A percentile compares a stretch with the other conserved stretches of the same genome.
phyloP scores from a whole-genome alignment of 1,140 invertebrate species.

The Drosophila azteca region DNA sequence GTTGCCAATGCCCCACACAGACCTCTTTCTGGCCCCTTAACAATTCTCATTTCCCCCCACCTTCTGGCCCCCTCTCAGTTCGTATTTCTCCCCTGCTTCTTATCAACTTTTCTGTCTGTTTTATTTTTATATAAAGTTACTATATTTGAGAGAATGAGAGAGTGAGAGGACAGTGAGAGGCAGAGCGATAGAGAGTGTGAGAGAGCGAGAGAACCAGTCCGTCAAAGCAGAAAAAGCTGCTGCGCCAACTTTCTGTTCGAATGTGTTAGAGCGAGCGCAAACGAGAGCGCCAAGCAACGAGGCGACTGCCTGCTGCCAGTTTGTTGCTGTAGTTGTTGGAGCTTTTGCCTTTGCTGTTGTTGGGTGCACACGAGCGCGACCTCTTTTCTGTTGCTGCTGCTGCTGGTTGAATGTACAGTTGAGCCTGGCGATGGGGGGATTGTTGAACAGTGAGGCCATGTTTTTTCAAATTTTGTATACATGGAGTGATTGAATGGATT shows the following conservation, averaged over 20 bases:
- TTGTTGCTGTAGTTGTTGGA: constrained; percentile 42
- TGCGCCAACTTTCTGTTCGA: constrained; percentile 62
- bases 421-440: constrained; percentile 47
- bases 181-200: constrained; percentile 35
- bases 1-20: too few species aligned
- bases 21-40: background rate
- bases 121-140: constrained; percentile 41
- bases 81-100: constrained; percentile 11
- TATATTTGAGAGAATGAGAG: constrained; percentile 32
- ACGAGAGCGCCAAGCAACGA: constrained; percentile 66
- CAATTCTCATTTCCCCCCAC: constrained; percentile 1
- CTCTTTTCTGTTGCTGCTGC: constrained; percentile 62
- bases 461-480: background rate
- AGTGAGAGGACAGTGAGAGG: constrained; percentile 23
- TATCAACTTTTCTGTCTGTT: constrained; percentile 57
- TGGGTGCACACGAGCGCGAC: constrained; percentile 79
- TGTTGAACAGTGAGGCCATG: constrained; percentile 18
- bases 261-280: constrained; percentile 79
- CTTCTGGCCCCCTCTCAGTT: background rate
- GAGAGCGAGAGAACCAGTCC: constrained; percentile 52
- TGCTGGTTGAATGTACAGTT: constrained; percentile 62
- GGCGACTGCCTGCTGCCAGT: constrained; percentile 45
- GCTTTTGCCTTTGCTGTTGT: constrained; percentile 45
- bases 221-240: constrained; percentile 48
- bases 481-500: too few species aligned